These are phyloP conservation scores for Lamellibrachia columna DNA, from an alignment of 2,888 invertebrate species.

Conservation along the genomic window DNA sequence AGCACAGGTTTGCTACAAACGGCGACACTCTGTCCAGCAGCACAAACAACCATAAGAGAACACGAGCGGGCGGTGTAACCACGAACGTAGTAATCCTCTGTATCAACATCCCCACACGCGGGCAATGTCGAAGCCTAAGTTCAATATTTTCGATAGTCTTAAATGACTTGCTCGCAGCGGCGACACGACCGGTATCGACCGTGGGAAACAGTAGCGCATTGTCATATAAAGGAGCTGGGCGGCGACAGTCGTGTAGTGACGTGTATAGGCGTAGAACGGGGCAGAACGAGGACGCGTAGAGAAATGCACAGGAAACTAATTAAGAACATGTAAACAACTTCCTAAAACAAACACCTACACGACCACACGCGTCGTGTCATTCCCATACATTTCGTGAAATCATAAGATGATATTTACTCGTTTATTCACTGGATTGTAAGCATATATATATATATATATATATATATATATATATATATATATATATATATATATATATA, in stretches of 20 bases:
- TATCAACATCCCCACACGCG: not conserved
- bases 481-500: too few relatives aligned
- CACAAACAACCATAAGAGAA: not conserved
- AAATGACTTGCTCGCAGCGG: not conserved
- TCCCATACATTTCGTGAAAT: not conserved
- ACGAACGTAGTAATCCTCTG: not conserved
- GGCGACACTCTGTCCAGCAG: not conserved
- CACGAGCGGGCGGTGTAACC: not conserved
- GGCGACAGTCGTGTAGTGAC: not conserved
- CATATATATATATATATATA: not conserved
- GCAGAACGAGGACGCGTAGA: not conserved
- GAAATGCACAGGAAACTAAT: not conserved
- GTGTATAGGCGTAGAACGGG: not conserved
- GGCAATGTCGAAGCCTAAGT: not conserved
- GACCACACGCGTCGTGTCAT: not conserved
- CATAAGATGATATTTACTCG: not conserved
- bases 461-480: too few relatives aligned
- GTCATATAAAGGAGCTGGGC: not conserved
- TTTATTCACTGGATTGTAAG: not conserved
- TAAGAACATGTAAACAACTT: not conserved
- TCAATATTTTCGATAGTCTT: conserved; percentile 12
- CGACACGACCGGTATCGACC: not conserved
- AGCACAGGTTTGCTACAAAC: not conserved
- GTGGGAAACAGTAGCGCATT: not conserved
- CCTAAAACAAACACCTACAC: not conserved